These are phyloP conservation scores for Pelobates cultripes DNA, from an alignment of 2,797 vertebrate species.

Conservation along the genomic window DNA sequence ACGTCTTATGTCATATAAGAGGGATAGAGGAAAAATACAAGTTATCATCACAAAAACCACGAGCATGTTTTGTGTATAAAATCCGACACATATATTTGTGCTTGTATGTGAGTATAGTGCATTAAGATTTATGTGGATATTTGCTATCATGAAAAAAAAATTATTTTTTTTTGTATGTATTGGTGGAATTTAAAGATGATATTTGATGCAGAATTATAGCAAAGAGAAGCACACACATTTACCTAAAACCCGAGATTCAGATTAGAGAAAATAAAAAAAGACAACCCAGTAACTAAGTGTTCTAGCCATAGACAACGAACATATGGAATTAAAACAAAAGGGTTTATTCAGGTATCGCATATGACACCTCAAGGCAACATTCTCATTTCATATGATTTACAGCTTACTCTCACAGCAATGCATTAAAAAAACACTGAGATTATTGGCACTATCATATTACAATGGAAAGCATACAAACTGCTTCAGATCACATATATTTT, in stretches of 20 bases:
- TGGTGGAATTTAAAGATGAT: too few species aligned
- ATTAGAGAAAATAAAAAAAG: neutral
- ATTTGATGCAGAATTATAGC: too few species aligned
- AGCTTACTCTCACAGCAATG: neutral
- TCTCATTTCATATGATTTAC: slow-evolving; percentile 1
- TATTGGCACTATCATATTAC: neutral
- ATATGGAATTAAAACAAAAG: slow-evolving; percentile 20
- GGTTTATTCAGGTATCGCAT: neutral
- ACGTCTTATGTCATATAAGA: neutral
- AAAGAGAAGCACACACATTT: too few species aligned
- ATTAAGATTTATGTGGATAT: too few species aligned
- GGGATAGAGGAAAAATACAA: neutral
- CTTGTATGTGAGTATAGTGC: too few species aligned
- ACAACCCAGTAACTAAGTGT: neutral
- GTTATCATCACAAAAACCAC: neutral
- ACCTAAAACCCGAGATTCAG: too few species aligned
- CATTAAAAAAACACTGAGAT: neutral
- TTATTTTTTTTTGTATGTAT: too few species aligned
- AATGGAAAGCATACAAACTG: neutral
- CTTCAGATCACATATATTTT: too few species aligned
- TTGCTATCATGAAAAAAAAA: too few species aligned
- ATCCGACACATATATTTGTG: too few species aligned
- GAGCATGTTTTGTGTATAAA: too few species aligned
- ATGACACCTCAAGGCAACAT: neutral
- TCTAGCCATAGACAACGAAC: neutral